Evolutionary conservation across 2,888 invertebrate genomes (phyloP).

Genomic region (Panopea generosa): DNA sequence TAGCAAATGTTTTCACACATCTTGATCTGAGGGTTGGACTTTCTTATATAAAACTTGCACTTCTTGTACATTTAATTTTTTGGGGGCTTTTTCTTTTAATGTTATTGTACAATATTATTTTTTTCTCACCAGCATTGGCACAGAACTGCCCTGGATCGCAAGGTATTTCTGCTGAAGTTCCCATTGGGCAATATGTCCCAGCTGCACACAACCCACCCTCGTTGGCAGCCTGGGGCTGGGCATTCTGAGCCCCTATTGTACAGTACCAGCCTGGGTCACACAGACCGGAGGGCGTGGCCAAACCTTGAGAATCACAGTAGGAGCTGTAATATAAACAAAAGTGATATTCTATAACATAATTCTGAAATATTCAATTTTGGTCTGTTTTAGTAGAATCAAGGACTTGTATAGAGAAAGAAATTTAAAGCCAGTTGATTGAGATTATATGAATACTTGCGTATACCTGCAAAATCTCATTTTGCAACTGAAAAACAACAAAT

Average conservation of each 20-base stretch:
- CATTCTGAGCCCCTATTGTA: slow-evolving; percentile 67
- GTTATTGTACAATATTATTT: too few species aligned
- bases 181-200: slow-evolving; percentile 78
- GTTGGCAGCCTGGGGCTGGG: slow-evolving; percentile 66
- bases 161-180: slow-evolving; percentile 69
- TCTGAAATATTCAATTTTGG: not conserved
- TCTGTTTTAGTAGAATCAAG: not conserved
- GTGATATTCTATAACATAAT: not conserved
- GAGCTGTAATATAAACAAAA: slow-evolving; percentile 60
- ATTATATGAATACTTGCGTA: too few species aligned
- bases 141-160: slow-evolving; percentile 83
- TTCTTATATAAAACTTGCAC: too few species aligned
- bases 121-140: slow-evolving; percentile 75
- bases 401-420: not conserved
- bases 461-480: too few species aligned
- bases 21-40: too few species aligned
- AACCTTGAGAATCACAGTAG: slow-evolving; percentile 81
- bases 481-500: too few species aligned
- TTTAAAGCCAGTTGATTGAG: too few species aligned
- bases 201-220: slow-evolving; percentile 77
- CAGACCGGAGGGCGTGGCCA: slow-evolving; percentile 75
- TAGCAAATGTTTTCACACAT: too few species aligned
- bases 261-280: slow-evolving; percentile 84
- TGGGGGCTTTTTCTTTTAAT: too few species aligned
- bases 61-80: too few species aligned